Evolutionary conservation across 1,140 invertebrate genomes (phyloP), one percentile per base, ranked within the genome.

Genomic region (Probaryconus sp.): DNA sequence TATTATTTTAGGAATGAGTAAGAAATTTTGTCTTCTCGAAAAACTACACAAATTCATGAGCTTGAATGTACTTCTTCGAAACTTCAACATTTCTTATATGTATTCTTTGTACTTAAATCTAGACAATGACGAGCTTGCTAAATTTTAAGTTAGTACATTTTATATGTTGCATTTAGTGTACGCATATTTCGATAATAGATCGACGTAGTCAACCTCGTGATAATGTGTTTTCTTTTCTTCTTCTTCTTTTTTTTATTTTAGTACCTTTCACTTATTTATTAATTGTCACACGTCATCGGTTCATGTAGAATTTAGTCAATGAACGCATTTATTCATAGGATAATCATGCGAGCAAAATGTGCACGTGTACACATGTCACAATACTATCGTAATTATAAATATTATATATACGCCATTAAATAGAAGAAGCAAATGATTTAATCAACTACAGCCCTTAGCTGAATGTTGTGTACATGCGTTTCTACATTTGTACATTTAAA

Each of bases 401-500:
- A n/a, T n/a, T n/a, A n/a, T 43, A 35, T n/a, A 31, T 63, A 51
- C 30, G 53, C 3, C 24, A 37, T 31, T 60, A 24, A 30, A 53
- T 60, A 53, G 37, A 17, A 47, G 1, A 9, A 18, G 16, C 11
- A 47, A 40, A 47, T 63, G 35, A 35, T 56, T 42, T 47, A 5
- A 33, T 47, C 21, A 7, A 31, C 30, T 69, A 20, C 26, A 47
- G 10, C 18, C 7, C 20, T 63, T 73, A 68, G 43, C 65, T 45
- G 47, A 73, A 30, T 38, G 55, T 11, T 55, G 64, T 78, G 42
- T 65, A 80, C 60, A 77, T 70, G 45, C 69, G 77, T 85, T 82
- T 84, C 75, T 83, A 85, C 75, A 75, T 82, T 82, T 84, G 67
- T 84, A 82, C 74, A 71, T 81, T 83, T 83, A 60, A 61, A 67